Conservation (phyloP, 2,113 vertebrate genomes). For the Siniperca knerii region DNA sequence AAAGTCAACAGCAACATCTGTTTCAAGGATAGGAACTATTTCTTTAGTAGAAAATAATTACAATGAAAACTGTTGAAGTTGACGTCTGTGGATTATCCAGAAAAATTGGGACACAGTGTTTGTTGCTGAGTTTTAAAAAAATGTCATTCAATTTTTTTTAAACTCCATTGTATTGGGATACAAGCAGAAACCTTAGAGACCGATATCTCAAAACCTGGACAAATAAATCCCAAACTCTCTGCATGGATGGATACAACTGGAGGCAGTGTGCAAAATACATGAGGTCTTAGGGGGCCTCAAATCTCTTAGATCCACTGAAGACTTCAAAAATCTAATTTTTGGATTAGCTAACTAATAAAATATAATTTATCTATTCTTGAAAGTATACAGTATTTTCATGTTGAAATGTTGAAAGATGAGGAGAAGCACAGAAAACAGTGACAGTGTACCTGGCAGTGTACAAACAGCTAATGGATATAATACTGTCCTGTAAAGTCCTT, state of each 20-base stretch:
- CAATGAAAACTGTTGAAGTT: not conserved
- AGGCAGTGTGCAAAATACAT: not conserved
- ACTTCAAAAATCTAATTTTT: too few species aligned
- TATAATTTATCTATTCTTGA: not conserved
- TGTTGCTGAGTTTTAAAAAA: not conserved
- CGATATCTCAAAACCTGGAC: not conserved
- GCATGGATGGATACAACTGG: not conserved
- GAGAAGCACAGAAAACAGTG: not conserved
- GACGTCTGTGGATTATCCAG: conserved; percentile 3
- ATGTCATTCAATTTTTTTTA: not conserved
- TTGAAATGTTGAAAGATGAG: conserved; percentile 1
- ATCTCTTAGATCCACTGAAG: not conserved
- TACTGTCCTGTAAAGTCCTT: not conserved
- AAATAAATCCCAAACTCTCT: not conserved
- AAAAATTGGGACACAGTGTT: not conserved
- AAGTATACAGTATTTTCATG: not conserved
- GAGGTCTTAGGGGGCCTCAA: not conserved
- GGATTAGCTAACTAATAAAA: not conserved
- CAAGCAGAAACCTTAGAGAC: not conserved
- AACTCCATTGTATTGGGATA: not conserved
- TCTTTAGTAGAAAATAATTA: not conserved
- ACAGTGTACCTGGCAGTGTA: not conserved
- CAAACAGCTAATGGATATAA: not conserved
- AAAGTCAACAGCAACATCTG: not conserved
- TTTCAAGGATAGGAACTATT: not conserved